Percentiles rank a stretch among this genome's conserved stretches.
Evolutionary conservation across 2,797 vertebrate genomes (phyloP).

Genomic region (Chrysocyon brachyurus): DNA sequence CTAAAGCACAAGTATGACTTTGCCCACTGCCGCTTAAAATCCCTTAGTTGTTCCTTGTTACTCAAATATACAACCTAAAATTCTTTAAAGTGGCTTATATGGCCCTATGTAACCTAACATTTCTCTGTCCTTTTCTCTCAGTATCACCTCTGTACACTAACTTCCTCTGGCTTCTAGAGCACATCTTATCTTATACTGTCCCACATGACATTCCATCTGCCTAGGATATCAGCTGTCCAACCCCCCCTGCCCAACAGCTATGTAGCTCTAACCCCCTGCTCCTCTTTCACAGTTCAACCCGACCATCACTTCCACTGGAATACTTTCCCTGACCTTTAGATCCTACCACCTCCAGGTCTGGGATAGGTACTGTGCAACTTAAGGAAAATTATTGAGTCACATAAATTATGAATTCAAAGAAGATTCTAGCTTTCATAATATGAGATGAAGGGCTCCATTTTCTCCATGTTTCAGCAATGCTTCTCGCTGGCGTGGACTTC

Average conservation of each 20-base stretch:
- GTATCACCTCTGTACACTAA: background rate
- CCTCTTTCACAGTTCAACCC: background rate
- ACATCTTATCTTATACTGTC: background rate
- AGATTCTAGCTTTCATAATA: background rate
- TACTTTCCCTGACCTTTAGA: background rate
- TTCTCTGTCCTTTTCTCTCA: background rate
- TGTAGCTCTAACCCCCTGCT: background rate
- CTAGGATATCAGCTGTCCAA: background rate
- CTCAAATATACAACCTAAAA: background rate
- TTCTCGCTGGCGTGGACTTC: background rate
- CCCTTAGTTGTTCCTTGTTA: background rate
- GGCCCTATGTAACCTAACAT: background rate
- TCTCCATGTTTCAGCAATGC: background rate
- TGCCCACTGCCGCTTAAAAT: background rate
- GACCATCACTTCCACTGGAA: background rate
- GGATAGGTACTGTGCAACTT: background rate
- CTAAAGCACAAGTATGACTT: background rate
- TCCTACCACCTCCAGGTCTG: background rate
- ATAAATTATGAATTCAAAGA: background rate
- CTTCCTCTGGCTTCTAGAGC: background rate
- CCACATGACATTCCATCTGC: background rate
- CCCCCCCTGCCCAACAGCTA: no score
- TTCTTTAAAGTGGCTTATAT: background rate
- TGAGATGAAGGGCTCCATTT: background rate
- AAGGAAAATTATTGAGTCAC: background rate